These are phyloP conservation scores for Cerceris rybyensis DNA, from an alignment of 2,888 invertebrate species.

Conservation along the genomic window DNA sequence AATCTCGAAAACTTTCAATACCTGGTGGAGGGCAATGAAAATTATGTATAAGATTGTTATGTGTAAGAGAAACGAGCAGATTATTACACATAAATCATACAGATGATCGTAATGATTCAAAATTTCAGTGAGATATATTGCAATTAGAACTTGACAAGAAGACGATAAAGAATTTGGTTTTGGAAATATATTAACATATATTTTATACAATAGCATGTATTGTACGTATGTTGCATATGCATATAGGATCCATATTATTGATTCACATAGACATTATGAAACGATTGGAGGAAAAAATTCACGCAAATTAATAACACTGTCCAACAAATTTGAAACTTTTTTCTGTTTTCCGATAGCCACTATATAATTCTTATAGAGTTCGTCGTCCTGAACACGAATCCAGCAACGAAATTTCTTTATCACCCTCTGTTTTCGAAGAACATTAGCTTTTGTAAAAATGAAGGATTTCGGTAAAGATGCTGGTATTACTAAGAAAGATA, in stretches of 20 bases:
- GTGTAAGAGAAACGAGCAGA: conserved; percentile 55
- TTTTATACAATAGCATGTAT: conserved; percentile 29
- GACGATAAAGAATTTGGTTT: conserved; percentile 12
- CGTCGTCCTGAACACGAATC: too few relatives aligned
- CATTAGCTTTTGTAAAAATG: too few relatives aligned
- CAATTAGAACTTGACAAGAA: conserved; percentile 20
- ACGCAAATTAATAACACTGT: too few relatives aligned
- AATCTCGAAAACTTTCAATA: conserved; percentile 84
- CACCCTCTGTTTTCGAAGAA: too few relatives aligned
- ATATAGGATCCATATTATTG: conserved; percentile 13
- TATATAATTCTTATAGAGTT: too few relatives aligned
- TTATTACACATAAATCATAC: conserved; percentile 62
- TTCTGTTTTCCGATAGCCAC: too few relatives aligned
- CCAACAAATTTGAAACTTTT: too few relatives aligned
- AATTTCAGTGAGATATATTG: conserved; percentile 40
- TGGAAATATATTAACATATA: conserved; percentile 33
- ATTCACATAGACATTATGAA: not conserved
- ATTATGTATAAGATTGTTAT: too few relatives aligned
- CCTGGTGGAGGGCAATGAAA: conserved; percentile 75
- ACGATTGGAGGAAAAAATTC: too few relatives aligned
- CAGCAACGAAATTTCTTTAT: too few relatives aligned
- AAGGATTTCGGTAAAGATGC: too few relatives aligned
- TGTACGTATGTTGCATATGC: conserved; percentile 13
- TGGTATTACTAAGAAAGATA: too few relatives aligned
- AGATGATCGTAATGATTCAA: conserved; percentile 67